phyloP scores from a whole-genome alignment of 2,888 invertebrate genomes.

The Hymenopus coronatus region DNA sequence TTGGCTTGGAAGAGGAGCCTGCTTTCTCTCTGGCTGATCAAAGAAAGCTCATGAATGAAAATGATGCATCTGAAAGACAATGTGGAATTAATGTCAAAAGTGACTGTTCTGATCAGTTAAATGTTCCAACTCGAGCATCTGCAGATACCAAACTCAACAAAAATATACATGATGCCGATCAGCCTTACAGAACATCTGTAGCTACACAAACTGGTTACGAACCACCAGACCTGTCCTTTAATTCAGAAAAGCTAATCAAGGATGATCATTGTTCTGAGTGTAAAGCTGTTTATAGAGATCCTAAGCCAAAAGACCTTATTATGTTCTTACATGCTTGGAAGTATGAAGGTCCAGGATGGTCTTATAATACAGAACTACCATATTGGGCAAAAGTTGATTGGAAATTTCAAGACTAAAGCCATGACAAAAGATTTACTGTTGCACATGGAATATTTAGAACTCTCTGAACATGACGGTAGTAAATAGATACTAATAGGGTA shows the following conservation, averaged over 20 bases:
- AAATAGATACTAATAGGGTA: too few species aligned
- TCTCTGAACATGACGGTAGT: too few species aligned
- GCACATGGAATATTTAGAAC: too few species aligned
- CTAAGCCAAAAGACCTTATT: slow-evolving; percentile 84
- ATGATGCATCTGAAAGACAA: slow-evolving; percentile 67
- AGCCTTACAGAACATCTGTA: slow-evolving; percentile 62
- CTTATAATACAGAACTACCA: slow-evolving; percentile 86
- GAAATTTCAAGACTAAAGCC: slow-evolving; percentile 45
- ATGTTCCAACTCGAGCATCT: slow-evolving; percentile 37
- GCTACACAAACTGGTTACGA: slow-evolving; percentile 86
- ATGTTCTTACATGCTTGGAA: slow-evolving; percentile 97
- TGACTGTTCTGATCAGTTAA: background rate
- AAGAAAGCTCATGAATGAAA: slow-evolving; percentile 60
- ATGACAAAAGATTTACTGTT: too few species aligned
- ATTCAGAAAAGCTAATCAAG: slow-evolving; percentile 68
- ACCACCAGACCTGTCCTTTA: slow-evolving; percentile 63
- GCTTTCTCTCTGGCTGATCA: slow-evolving; percentile 75
- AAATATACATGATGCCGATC: slow-evolving; percentile 31
- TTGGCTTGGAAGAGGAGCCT: slow-evolving; percentile 85
- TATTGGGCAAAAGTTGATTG: slow-evolving; percentile 88
- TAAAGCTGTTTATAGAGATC: slow-evolving; percentile 87
- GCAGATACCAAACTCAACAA: slow-evolving; percentile 47
- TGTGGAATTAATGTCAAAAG: background rate
- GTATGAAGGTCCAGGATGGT: slow-evolving; percentile 94
- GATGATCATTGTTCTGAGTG: slow-evolving; percentile 92